Evolutionary conservation across 2,888 invertebrate species (phyloP), one percentile per base, ranked within the genome.

Genomic region (Morpho helenor): DNA sequence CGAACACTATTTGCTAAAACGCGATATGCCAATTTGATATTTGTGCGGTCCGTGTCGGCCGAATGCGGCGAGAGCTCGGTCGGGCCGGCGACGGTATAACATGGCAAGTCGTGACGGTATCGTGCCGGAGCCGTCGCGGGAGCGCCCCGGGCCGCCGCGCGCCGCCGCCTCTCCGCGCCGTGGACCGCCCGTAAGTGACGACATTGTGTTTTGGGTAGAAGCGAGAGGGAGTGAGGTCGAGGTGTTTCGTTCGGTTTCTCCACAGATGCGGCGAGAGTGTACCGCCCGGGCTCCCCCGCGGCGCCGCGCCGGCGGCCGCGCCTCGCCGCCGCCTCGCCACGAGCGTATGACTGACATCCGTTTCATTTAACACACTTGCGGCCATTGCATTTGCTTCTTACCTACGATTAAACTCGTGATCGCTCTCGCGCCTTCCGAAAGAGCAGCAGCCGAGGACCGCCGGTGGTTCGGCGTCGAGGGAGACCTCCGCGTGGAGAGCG

Each of bases 181-280:
- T 49, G 55, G 59, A 52, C 31, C 9, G 7, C 53, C 53, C 57
- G 59, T 60, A 60, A 60, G 60, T 60, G 56, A 43, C 45, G 44
- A 41, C 53, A 53, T 22, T 53, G 53, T 52, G 44, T 52, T 46
- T 52, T 52, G 52, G 52, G 16, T 42, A 43, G 10, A 44, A 31
- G 40, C 39, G 52, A 40, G 46, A 52, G 41, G 40, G 49, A 23
- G 50, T 41, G 51, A 51, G 50, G 41, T 51, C 42, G 42, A 9
- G 16, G 46, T n/a, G 53, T 53, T 10, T 39, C 55, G 55, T 48
- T 56, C 44, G 16, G 39, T 56, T 49, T 8, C 31, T 49, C 44
- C 55, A 44, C 55, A 56, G 55, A 44, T 56, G 55, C 31, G 7
- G 49, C 55, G 31, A 31, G 31, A 31, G 31, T 5, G 31, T 5